Evolutionary conservation across 92 coral and sea anemone species (phyloP).

Genomic region (Ricordea florida): DNA sequence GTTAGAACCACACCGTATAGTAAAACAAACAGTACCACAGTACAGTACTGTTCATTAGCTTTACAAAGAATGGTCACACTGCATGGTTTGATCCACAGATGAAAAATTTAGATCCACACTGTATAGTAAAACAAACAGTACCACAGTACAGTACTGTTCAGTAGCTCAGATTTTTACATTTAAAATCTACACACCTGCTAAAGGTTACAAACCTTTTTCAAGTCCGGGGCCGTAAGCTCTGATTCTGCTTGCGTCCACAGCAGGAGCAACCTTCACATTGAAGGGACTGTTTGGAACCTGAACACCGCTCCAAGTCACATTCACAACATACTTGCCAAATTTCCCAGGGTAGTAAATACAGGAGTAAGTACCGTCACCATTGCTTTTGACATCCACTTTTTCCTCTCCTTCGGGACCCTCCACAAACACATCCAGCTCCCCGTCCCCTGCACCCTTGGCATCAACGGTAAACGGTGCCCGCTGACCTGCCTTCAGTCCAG

Average conservation of each 20-base stretch:
- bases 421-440: conserved; percentile 91
- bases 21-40: no score
- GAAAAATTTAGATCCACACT: no score
- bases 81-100: no score
- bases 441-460: conserved; percentile 94
- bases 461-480: conserved; percentile 94
- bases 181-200: neutral
- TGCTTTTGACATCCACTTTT: conserved; percentile 91
- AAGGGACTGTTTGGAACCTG: conserved; percentile 95
- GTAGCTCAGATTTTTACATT: neutral
- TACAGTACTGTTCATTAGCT: no score
- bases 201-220: conserved; percentile 78
- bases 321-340: conserved; percentile 86
- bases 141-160: no score
- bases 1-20: no score
- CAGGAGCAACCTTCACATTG: conserved; percentile 86
- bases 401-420: conserved; percentile 95
- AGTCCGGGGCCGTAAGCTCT: conserved; percentile 97
- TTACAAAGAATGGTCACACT: no score
- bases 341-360: conserved; percentile 79
- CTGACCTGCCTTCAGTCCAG: conserved; percentile 86
- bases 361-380: conserved; percentile 90
- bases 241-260: conserved; percentile 90
- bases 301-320: conserved; percentile 90
- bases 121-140: no score